Evolutionary conservation across 2,113 vertebrate species (phyloP), one percentile per base, ranked within the genome.

Genomic region (Rhombomys opimus): DNA sequence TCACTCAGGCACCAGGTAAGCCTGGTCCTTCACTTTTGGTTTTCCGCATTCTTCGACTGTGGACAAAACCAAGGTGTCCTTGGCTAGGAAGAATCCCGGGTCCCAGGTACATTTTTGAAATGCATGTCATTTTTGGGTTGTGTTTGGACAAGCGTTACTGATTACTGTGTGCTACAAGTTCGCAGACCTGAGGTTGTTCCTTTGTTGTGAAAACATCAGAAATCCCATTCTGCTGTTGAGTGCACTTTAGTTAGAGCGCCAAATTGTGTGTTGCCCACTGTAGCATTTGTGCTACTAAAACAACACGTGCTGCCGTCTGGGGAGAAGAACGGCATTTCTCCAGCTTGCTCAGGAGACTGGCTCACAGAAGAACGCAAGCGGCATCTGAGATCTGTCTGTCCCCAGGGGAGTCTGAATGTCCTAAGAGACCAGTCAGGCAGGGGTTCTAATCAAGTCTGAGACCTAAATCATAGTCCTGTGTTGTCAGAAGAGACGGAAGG

Each of bases 1-100:
- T 68, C 17, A 35, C 81, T 18, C n/a, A 15, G 57, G 35, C 2
- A 2, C 94, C 85, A 98, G 98, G 98, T 97, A 98, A 96, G 98
- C 12, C 95, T 23, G 6, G 7, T 90, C 18, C 5, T n/a, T 72
- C 30, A 25, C 67, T 95, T 87, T 8, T 23, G 73, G 3, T 61
- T 92, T 90, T 18, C 30, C 85, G 20, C 65, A 57, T 90, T 91
- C 72, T 73, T 67, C 0, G 14, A 50, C 63, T 52, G 70, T 2
- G 8, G 0, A 0, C 0, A 87, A 95, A 87, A 54, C 27, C 0
- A 0, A 89, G 87, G 35, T 82, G 87, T 85, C 50, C 0, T 9
- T 4, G 61, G 32, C 30, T 85, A 85, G n/a, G 32, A 78, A 96
- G 89, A 13, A 73, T 12, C 85, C 10, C n/a, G 32, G 18, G 70